Evolutionary conservation across 2,113 vertebrate species (phyloP).

Genomic region (Falcunculus frontatus): DNA sequence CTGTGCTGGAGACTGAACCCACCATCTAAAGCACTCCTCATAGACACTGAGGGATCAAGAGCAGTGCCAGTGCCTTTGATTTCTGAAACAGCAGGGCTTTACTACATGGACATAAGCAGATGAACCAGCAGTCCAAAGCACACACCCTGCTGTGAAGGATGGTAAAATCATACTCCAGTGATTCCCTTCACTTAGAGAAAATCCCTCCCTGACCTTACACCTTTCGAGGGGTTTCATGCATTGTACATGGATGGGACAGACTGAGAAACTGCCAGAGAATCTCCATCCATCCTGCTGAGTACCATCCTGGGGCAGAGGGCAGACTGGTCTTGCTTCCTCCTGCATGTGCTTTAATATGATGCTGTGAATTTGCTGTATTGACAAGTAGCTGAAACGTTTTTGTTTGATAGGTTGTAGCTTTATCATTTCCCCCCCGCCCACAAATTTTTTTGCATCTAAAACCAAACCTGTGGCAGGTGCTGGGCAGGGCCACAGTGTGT

Average conservation of each 20-base stretch:
- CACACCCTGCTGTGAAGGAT: background rate
- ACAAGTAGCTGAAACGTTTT: background rate
- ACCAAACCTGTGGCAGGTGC: background rate
- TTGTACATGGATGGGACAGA: background rate
- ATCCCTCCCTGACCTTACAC: background rate
- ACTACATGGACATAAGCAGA: background rate
- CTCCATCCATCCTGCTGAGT: background rate
- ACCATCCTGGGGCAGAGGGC: background rate
- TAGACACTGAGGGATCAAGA: background rate
- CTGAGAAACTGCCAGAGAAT: background rate
- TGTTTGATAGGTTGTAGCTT: background rate
- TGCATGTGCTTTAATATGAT: background rate
- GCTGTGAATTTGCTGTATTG: background rate
- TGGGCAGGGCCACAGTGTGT: background rate
- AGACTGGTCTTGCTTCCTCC: background rate
- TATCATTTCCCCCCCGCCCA: accelerated
- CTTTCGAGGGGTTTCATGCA: background rate
- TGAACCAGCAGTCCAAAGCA: background rate
- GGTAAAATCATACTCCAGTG: background rate
- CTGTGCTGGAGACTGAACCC: background rate
- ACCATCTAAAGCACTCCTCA: background rate
- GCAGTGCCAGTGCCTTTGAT: background rate
- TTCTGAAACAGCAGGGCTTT: background rate
- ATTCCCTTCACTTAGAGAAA: background rate
- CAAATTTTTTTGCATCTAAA: background rate